phyloP scores from a whole-genome alignment of 2,797 vertebrate genomes.

The Coendou prehensilis region DNA sequence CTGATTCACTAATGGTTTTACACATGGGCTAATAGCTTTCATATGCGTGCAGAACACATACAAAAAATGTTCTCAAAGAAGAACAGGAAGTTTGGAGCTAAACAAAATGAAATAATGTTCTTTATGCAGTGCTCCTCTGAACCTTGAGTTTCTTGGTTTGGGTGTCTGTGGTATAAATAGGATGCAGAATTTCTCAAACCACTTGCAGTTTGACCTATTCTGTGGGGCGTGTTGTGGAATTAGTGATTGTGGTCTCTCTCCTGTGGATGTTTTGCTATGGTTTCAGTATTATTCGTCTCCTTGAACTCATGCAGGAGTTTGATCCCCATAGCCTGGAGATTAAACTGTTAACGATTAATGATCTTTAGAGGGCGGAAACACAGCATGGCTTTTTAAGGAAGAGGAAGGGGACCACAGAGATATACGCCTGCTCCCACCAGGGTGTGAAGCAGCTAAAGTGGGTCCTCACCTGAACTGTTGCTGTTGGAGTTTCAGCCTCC shows the following conservation, averaged over 20 bases:
- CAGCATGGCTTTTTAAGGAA: not conserved
- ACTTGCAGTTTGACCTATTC: not conserved
- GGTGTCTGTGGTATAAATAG: not conserved
- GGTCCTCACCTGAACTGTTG: not conserved
- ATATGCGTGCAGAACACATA: not conserved
- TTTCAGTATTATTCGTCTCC: not conserved
- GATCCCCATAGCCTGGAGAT: not conserved
- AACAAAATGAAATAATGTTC: not conserved
- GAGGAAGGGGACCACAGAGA: not conserved
- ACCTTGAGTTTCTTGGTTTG: not conserved
- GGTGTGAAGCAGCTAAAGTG: accelerated
- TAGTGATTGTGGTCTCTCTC: not conserved
- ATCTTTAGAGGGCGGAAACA: not conserved
- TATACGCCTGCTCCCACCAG: not conserved
- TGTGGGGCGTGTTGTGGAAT: not conserved
- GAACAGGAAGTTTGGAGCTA: not conserved
- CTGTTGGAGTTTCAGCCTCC: not conserved
- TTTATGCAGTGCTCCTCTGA: not conserved
- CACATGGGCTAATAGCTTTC: not conserved
- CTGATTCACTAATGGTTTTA: not conserved
- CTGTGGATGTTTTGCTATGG: not conserved
- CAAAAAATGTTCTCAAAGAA: not conserved
- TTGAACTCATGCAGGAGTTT: not conserved
- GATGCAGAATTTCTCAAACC: not conserved
- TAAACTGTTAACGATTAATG: not conserved